phyloP scores from a whole-genome alignment of 2,888 invertebrate species.

The Drosophila birchii region DNA sequence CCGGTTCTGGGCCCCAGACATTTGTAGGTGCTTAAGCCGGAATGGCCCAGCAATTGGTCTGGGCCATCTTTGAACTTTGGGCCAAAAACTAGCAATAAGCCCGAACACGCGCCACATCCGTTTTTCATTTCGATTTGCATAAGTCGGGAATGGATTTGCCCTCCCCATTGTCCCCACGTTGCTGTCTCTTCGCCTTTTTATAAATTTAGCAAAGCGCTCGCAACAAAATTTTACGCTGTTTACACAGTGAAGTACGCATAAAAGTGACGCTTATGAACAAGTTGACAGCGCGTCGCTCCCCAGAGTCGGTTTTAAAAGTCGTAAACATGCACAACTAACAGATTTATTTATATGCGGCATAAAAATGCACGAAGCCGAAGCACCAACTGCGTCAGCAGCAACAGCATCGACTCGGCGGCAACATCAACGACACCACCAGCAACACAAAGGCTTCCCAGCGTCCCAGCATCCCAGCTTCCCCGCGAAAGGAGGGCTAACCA shows the following conservation, averaged over 20 bases:
- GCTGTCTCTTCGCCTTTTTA: conserved; percentile 5
- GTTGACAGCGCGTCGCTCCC: conserved; percentile 53
- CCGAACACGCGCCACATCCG: conserved; percentile 27
- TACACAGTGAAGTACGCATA: conserved; percentile 78
- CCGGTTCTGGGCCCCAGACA: neutral
- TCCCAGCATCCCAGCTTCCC: neutral
- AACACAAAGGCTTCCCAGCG: conserved; percentile 34
- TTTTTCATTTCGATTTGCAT: conserved; percentile 65
- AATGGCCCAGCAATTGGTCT: conserved; percentile 67
- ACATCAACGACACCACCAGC: conserved; percentile 19
- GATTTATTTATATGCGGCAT: conserved; percentile 80
- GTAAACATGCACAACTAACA: conserved; percentile 80
- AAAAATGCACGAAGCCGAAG: conserved; percentile 70
- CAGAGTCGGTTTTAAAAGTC: conserved; percentile 72
- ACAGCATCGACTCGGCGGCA: conserved; percentile 9
- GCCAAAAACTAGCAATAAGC: conserved; percentile 27
- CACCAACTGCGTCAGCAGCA: conserved; percentile 36
- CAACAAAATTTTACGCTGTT: conserved; percentile 73
- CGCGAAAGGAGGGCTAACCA: conserved; percentile 53
- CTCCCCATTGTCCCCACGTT: neutral
- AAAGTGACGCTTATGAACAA: conserved; percentile 75
- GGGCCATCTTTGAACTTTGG: conserved; percentile 16
- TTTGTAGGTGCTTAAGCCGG: conserved; percentile 53
- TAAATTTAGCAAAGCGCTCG: conserved; percentile 50
- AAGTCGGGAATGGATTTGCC: conserved; percentile 52